phyloP scores from a whole-genome alignment of 2,797 vertebrate species.

The Pseudopleuronectes americanus region DNA sequence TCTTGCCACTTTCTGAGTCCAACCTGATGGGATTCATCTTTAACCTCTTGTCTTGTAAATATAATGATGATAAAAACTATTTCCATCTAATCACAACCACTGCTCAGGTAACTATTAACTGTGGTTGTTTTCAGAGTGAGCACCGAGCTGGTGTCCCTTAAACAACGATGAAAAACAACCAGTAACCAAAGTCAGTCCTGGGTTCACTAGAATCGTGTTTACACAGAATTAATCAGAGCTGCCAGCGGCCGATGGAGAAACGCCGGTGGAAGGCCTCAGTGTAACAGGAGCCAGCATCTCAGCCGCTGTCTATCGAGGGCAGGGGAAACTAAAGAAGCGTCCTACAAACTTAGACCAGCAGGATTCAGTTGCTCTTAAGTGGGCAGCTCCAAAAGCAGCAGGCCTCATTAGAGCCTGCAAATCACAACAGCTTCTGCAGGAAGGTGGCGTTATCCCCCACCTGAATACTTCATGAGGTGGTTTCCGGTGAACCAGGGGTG shows the following conservation, averaged over 20 bases:
- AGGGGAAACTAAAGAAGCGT: slow-evolving; percentile 66
- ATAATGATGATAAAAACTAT: no score
- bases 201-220: slow-evolving; percentile 45
- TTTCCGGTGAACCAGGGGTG: slow-evolving; percentile 1
- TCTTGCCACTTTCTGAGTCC: no score
- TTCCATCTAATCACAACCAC: no score
- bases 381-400: slow-evolving; percentile 39
- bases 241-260: slow-evolving; percentile 20
- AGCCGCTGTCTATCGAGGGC: slow-evolving; percentile 34
- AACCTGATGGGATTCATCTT: not conserved
- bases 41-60: no score
- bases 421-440: not conserved
- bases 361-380: slow-evolving; percentile 56
- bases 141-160: slow-evolving; percentile 4
- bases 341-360: slow-evolving; percentile 50
- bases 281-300: slow-evolving; percentile 50
- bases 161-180: slow-evolving; percentile 39
- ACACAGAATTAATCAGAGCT: slow-evolving; percentile 51
- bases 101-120: no score
- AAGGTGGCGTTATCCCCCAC: not conserved
- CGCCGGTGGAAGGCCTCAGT: slow-evolving; percentile 12
- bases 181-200: slow-evolving; percentile 27
- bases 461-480: slow-evolving; percentile 47
- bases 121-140: not conserved
- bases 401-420: slow-evolving; percentile 43